Evolutionary conservation across 2,797 vertebrate genomes (phyloP).

Genomic region (Lates japonicus): DNA sequence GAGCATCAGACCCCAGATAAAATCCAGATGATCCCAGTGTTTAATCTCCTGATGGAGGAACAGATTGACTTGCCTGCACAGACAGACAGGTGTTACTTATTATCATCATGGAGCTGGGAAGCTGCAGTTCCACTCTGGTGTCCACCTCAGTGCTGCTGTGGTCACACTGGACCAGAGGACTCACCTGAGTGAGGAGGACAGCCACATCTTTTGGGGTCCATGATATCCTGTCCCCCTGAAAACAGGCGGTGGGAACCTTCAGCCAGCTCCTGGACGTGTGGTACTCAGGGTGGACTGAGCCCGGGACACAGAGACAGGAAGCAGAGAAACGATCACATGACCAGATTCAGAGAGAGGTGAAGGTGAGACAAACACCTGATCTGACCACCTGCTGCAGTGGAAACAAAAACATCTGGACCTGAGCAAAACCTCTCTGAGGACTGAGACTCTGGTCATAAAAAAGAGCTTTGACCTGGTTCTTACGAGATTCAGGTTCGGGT

Average conservation of each 20-base stretch:
- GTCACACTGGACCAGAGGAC: neutral
- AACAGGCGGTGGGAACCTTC: conserved; percentile 91
- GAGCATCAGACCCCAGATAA: conserved; percentile 93
- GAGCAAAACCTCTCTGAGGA: too few relatives aligned
- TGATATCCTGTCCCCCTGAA: conserved; percentile 92
- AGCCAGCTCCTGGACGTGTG: conserved; percentile 85
- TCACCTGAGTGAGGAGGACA: conserved; percentile 85
- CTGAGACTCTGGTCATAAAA: too few relatives aligned
- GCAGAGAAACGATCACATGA: too few relatives aligned
- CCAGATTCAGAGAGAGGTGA: too few relatives aligned
- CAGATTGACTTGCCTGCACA: conserved; percentile 86
- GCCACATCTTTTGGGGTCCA: conserved; percentile 88
- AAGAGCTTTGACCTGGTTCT: too few relatives aligned
- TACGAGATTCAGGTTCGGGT: neutral
- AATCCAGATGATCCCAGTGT: conserved; percentile 93
- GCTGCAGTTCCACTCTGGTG: neutral
- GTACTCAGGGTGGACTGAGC: conserved; percentile 89
- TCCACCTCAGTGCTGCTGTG: neutral
- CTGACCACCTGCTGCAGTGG: too few relatives aligned
- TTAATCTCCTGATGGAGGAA: conserved; percentile 88
- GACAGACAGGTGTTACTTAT: too few relatives aligned
- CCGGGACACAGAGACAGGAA: neutral
- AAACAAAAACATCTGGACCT: too few relatives aligned
- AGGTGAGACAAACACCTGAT: neutral
- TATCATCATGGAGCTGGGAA: too few relatives aligned